These are phyloP conservation scores for Lysandra coridon DNA, from an alignment of 2,888 invertebrate genomes.

Conservation along the genomic window DNA sequence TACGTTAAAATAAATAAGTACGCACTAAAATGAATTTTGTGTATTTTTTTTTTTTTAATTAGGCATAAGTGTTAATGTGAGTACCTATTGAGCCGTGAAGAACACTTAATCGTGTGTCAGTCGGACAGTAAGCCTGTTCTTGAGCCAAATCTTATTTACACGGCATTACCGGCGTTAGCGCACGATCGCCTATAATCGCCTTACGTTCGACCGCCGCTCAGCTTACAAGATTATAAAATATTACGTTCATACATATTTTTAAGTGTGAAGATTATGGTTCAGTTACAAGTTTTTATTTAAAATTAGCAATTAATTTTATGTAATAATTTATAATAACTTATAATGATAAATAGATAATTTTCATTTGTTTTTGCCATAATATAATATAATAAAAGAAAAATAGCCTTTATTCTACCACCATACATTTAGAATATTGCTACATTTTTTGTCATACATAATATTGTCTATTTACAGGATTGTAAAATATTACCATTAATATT, in stretches of 20 bases:
- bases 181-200: conserved; percentile 40
- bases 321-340: no score
- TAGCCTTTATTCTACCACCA: no score
- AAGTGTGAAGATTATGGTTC: background rate
- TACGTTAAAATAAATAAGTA: background rate
- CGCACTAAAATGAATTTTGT: background rate
- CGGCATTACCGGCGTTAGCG: conserved; percentile 40
- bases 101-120: conserved; percentile 6
- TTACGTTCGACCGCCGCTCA: conserved; percentile 37
- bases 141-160: conserved; percentile 41
- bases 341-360: no score
- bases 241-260: background rate
- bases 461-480: no score
- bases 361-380: no score
- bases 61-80: background rate
- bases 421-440: no score
- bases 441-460: no score
- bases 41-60: background rate
- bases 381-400: no score
- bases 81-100: conserved; percentile 1
- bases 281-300: background rate
- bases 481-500: no score
- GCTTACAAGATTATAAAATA: conserved; percentile 17
- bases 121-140: conserved; percentile 13
- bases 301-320: no score